Base-by-base conservation (phyloP, 1,140 invertebrate species). In the Agrilus planipennis region DNA sequence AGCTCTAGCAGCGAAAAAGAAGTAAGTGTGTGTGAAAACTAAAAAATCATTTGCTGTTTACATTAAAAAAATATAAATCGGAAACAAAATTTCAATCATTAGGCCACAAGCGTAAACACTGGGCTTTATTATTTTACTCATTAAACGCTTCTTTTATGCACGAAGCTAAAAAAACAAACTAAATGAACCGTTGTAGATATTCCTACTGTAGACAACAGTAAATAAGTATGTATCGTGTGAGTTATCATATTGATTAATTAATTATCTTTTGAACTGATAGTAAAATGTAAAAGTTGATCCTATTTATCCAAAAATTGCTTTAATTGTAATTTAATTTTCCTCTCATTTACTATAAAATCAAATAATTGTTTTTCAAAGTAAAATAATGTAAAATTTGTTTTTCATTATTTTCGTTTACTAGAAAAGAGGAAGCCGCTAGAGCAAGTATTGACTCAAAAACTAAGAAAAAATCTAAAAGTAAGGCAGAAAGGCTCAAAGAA, bases 111-210 rank as follows among this genome's bases (percentile, higher is more conserved):
- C 18, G 20, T 21, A 20, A 21, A 21, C 23, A 17, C 17, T n/a
- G 16, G 4, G 15, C 12, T 7, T 37, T 4, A 25, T n/a, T 11
- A 9, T 37, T 21, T 3, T 4, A 21, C 11, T 12, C 6, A 3
- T 11, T 37, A 4, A 21, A 1, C 16, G 12, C n/a, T 37, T 12
- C 10, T 30, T 17, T 6, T 31, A 19, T 31, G n/a, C 27, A 30
- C 25, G 16, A 40, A 27, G 19, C 36, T 12, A 31, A 40, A 40
- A 15, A 38, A 38, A 27, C 35, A 25, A 20, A 36, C 11, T 12
- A 18, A 21, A 21, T n/a, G 20, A 25, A n/a, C n/a, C n/a, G n/a
- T n/a, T n/a, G n/a, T n/a, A n/a, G n/a, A n/a, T n/a, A n/a, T n/a
- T n/a, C n/a, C n/a, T n/a, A n/a, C n/a, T n/a, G n/a, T n/a, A n/a